Evolutionary conservation across 2,797 vertebrate genomes (phyloP), one percentile per base, ranked within the genome.

Genomic region (Tympanoctomys barrerae): DNA sequence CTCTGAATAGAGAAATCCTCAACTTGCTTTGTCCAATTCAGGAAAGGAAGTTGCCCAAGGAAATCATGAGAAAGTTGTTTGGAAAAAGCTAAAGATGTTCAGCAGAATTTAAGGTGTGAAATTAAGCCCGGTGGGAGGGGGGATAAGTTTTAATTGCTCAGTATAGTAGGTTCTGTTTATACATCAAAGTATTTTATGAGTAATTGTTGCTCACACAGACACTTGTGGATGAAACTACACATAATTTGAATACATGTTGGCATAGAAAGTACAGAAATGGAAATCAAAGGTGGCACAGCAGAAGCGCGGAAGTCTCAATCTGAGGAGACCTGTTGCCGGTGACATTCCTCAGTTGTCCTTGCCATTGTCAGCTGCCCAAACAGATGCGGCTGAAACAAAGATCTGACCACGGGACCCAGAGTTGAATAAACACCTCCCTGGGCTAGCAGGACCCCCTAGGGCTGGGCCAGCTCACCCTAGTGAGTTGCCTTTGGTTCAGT

Each of bases 11-110:
- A 22, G n/a, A 92, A 89, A 79, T 73, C 42, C 54, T 64, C 42
- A 36, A 54, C 14, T 80, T 85, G 18, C n/a, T 92, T 54, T 95
- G 71, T 92, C 70, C n/a, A 71, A 52, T 46, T 42, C 62, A 62
- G 61, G 26, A 36, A 84, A 88, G 39, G 61, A 88, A 71, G 52
- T 68, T 70, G 9, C 42, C 46, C 14, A 78, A 79, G 54, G 52
- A 83, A 83, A 42, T 16, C 16, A 62, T 46, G 9, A 54, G 42
- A 61, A 57, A 66, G 8, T 61, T 3, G 8, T 85, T 79, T 71
- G 5, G 14, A 87, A 57, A 81, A 87, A 79, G 85, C 80, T n/a
- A 73, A 92, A 77, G 78, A 85, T 31, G 39, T 62, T 80, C 36
- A 28, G 62, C 54, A 79, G 66, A 75, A 79, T 84, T 46, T 73